Base-by-base conservation (phyloP, 2,888 invertebrate genomes). In the Mechanitis mazaeus region DNA sequence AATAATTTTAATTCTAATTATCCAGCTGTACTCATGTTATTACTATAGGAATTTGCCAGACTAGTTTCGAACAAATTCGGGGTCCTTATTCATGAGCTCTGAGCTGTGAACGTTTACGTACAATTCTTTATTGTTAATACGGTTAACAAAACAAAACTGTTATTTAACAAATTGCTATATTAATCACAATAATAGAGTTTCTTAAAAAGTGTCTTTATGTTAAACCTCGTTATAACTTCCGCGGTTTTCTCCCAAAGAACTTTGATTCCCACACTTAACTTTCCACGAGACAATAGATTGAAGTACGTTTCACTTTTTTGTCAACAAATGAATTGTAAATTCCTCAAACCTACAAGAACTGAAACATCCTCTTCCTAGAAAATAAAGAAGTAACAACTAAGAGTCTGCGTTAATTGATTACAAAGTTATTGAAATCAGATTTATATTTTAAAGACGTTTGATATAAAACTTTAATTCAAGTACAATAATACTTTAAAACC, bases 221-320 rank as follows among this genome's bases (percentile, higher is more conserved):
- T 50, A 31, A 53, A 53, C 55, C 50, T 31, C 53, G 57, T 60
- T 62, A 60, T 60, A 61, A 54, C 63, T 86, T 87, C 82, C 79
- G 83, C 77, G 77, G 80, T 84, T 84, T 81, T 82, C 83, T 79
- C 75, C 69, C 73, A 68, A 75, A 72, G 71, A 75, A 76, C 72
- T 76, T 68, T 71, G 72, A 72, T 74, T 86, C 88, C 80, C 88
- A 88, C 85, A 81, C 73, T 70, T 69, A 81, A 86, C 87, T 87
- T 87, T 87, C 66, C 64, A 69, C 60, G 65, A 81, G 74, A 89
- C 89, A 90, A 90, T 89, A 68, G 83, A 70, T 79, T 76, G 81
- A 84, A 83, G 76, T 72, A 76, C 83, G 83, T 89, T 89, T 90
- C 88, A 85, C 88, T 87, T 82, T 88, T 89, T 89, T 89, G 85